Evolutionary conservation across 2,888 invertebrate genomes (phyloP).

Genomic region (Philereme vetulata): DNA sequence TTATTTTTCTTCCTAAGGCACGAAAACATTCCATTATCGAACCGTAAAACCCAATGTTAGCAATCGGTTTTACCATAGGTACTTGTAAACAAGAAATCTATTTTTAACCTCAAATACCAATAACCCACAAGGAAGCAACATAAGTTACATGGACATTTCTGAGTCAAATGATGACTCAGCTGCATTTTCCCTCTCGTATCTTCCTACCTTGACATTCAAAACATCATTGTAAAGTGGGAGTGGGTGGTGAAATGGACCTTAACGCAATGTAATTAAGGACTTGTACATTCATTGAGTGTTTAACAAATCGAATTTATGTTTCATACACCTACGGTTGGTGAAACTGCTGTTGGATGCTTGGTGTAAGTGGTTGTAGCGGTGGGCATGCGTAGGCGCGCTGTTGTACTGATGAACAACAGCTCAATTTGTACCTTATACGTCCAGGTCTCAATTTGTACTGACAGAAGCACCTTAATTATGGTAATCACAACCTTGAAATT

Average conservation of each 20-base stretch:
- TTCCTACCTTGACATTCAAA: slow-evolving; percentile 38
- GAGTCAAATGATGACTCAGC: slow-evolving; percentile 37
- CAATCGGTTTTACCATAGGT: slow-evolving; percentile 11
- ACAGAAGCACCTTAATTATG: slow-evolving; percentile 30
- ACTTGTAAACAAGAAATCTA: slow-evolving; percentile 25
- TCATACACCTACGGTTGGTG: slow-evolving; percentile 28
- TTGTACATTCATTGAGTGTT: slow-evolving; percentile 19
- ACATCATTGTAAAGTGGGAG: slow-evolving; percentile 22
- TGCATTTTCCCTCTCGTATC: slow-evolving; percentile 29
- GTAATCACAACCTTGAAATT: slow-evolving; percentile 26
- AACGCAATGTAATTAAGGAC: slow-evolving; percentile 22
- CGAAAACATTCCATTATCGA: slow-evolving; percentile 14
- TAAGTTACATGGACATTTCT: slow-evolving; percentile 29
- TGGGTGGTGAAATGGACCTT: slow-evolving; percentile 29
- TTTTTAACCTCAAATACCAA: slow-evolving; percentile 28
- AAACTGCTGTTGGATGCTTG: slow-evolving; percentile 3
- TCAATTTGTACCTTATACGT: slow-evolving; percentile 59
- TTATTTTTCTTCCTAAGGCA: slow-evolving; percentile 14
- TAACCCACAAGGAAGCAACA: slow-evolving; percentile 30
- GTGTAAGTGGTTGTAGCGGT: slow-evolving; percentile 46
- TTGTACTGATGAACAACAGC: slow-evolving; percentile 56
- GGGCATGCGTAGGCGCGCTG: slow-evolving; percentile 54
- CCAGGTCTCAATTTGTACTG: too few species aligned
- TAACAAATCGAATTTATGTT: slow-evolving; percentile 34
- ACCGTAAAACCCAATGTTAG: slow-evolving; percentile 19